These are phyloP conservation scores for Antheraea mylitta DNA, from an alignment of 1,140 invertebrate species.

Conservation along the genomic window DNA sequence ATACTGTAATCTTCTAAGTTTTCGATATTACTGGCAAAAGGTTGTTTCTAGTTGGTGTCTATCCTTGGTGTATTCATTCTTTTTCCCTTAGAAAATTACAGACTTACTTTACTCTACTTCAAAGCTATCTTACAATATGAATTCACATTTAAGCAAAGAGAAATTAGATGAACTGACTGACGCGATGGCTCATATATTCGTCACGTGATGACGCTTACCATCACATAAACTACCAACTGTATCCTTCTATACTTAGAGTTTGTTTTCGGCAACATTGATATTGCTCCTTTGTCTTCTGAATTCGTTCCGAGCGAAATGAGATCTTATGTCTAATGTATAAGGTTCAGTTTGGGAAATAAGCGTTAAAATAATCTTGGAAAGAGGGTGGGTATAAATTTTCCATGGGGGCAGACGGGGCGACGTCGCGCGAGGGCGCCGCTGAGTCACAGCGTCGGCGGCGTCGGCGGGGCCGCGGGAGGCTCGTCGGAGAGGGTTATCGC, in stretches of 20 bases:
- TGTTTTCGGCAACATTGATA: slow-evolving; percentile 70
- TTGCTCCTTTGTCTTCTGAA: slow-evolving; percentile 66
- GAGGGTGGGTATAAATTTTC: slow-evolving; percentile 78
- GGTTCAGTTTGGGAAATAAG: slow-evolving; percentile 41
- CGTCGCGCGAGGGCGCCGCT: slow-evolving; percentile 73
- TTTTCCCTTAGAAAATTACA: not conserved
- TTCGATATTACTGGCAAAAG: no score
- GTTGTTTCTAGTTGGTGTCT: not conserved
- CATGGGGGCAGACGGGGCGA: slow-evolving; percentile 74
- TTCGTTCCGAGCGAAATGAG: slow-evolving; percentile 34
- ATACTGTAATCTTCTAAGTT: not conserved
- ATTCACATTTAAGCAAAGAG: not conserved
- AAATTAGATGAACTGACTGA: not conserved
- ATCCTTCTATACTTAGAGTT: slow-evolving; percentile 72
- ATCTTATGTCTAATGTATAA: slow-evolving; percentile 45
- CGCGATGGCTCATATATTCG: slow-evolving; percentile 47
- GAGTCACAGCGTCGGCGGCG: slow-evolving; percentile 59
- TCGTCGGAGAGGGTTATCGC: slow-evolving; percentile 33
- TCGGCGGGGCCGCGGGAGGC: slow-evolving; percentile 29
- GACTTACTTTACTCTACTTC: not conserved
- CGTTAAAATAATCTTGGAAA: slow-evolving; percentile 63
- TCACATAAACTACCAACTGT: slow-evolving; percentile 73
- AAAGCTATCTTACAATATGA: not conserved
- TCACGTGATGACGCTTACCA: slow-evolving; percentile 50
- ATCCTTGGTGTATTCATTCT: not conserved